A percentile compares a stretch with the other conserved stretches of the same genome.
Evolutionary conservation across 2,797 vertebrate species (phyloP).

Genomic region (Labeo calbasu): DNA sequence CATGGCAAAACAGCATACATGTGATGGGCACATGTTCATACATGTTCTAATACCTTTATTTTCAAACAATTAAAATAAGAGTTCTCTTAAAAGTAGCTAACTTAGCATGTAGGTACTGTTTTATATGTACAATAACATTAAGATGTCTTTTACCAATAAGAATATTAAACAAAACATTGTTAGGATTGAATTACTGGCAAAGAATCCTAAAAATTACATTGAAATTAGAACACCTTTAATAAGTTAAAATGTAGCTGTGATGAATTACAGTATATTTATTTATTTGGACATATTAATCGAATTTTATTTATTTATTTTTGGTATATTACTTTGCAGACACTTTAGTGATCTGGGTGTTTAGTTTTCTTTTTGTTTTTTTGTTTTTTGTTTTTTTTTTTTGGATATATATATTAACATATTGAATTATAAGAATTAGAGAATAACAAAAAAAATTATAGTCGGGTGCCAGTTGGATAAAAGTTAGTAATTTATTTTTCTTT

Average conservation of each 20-base stretch:
- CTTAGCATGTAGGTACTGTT: not conserved
- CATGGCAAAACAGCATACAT: not conserved
- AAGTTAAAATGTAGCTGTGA: not conserved
- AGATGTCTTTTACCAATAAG: not conserved
- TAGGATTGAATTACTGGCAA: not conserved
- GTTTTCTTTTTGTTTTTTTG: no score
- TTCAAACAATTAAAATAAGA: not conserved
- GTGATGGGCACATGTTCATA: not conserved
- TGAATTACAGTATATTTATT: not conserved
- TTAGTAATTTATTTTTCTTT: not conserved
- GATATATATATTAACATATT: no score
- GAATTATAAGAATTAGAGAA: not conserved
- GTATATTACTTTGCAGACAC: not conserved
- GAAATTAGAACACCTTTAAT: not conserved
- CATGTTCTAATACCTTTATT: not conserved
- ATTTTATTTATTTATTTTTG: not conserved
- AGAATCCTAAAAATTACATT: not conserved
- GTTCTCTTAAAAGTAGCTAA: not conserved
- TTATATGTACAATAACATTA: not conserved
- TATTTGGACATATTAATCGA: not conserved
- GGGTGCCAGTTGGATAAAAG: not conserved
- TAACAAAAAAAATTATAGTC: not conserved
- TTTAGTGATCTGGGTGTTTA: not conserved
- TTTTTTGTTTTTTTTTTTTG: no score
- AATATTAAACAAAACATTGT: not conserved